Percentiles rank a stretch among this genome's conserved stretches.
phyloP scores from a whole-genome alignment of 1,140 invertebrate species.

The Aphidius ervi region DNA sequence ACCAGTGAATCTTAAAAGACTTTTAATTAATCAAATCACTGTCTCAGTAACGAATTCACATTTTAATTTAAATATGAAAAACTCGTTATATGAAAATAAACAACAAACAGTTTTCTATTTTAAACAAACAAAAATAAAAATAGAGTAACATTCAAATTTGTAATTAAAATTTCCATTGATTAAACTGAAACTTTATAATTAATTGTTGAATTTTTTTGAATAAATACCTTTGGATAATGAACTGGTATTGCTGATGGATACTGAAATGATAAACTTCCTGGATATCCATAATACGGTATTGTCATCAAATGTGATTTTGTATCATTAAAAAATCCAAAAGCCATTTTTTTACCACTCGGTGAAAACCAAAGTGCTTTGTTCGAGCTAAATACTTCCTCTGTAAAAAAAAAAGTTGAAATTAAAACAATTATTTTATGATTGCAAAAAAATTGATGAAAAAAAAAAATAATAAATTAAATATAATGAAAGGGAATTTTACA shows the following conservation, averaged over 20 bases:
- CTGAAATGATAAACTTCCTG: slow-evolving; percentile 57
- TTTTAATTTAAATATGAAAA: no score
- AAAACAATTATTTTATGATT: background rate
- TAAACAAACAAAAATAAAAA: background rate
- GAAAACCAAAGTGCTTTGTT: slow-evolving; percentile 89
- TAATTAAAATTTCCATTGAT: no score
- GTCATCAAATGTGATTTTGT: slow-evolving; percentile 59
- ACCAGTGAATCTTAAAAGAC: background rate
- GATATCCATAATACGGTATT: slow-evolving; percentile 59
- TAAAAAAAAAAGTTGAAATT: slow-evolving; percentile 37
- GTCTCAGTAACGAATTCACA: background rate
- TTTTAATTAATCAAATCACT: slow-evolving; percentile 7
- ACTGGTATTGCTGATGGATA: slow-evolving; percentile 63
- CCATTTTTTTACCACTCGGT: slow-evolving; percentile 70
- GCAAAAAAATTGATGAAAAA: background rate
- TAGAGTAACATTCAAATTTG: background rate
- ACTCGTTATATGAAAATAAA: background rate
- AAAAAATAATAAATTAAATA: no score
- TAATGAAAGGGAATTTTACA: no score
- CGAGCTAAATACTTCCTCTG: slow-evolving; percentile 86
- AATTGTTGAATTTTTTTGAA: slow-evolving; percentile 23
- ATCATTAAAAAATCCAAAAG: slow-evolving; percentile 84
- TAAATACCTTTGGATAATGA: slow-evolving; percentile 76
- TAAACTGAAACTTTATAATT: slow-evolving; percentile 1
- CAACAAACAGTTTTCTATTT: background rate